Evolutionary conservation across 1,140 invertebrate species (phyloP).

Genomic region (Ceratina japonica): DNA sequence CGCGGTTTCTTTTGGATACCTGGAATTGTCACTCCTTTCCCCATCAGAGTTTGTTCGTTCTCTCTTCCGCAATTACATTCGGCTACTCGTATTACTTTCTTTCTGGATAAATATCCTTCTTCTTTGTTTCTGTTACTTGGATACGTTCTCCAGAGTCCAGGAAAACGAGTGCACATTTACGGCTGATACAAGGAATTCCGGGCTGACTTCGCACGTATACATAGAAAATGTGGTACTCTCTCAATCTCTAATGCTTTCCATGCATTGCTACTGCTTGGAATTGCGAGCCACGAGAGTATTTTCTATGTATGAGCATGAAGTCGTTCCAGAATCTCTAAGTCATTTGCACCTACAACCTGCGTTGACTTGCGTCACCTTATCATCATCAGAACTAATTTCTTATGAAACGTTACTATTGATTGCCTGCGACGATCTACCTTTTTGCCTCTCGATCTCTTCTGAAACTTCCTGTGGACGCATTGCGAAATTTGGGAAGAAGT

Average conservation of each 20-base stretch:
- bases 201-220: too few relatives aligned
- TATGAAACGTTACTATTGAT: background rate
- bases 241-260: too few relatives aligned
- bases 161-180: constrained; percentile 1
- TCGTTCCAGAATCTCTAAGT: too few relatives aligned
- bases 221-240: too few relatives aligned
- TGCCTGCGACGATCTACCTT: background rate
- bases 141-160: background rate
- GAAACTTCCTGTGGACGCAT: constrained; percentile 3
- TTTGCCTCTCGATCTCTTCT: background rate
- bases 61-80: constrained; percentile 23
- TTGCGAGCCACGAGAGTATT: background rate
- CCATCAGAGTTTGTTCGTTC: background rate
- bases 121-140: constrained; percentile 5
- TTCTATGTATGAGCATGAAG: too few relatives aligned
- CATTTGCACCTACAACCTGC: too few relatives aligned
- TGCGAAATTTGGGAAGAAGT: constrained; percentile 27
- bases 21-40: background rate
- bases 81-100: constrained; percentile 23
- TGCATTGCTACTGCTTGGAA: too few relatives aligned
- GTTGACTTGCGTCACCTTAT: background rate
- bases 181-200: too few relatives aligned
- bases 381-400: constrained; percentile 7
- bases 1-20: constrained; percentile 19
- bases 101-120: constrained; percentile 26